Evolutionary conservation across 92 coral and sea anemone genomes (phyloP).

Genomic region (Nematostella vectensis): DNA sequence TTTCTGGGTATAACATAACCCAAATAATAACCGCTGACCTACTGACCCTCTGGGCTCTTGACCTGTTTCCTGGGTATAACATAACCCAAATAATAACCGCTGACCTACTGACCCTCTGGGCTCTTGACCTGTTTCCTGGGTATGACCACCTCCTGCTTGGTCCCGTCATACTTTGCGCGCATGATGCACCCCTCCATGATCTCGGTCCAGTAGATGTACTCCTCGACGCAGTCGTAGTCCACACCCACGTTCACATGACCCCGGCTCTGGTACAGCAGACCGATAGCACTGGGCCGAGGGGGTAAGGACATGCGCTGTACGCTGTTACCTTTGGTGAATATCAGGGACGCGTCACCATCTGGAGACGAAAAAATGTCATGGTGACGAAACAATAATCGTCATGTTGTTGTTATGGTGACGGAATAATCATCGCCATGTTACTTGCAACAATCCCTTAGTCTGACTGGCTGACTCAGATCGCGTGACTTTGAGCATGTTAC

Average conservation of each 20-base stretch:
- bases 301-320: slow-evolving; percentile 97
- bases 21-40: too few relatives aligned
- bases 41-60: too few relatives aligned
- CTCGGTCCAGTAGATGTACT: slow-evolving; percentile 89
- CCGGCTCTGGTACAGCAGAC: slow-evolving; percentile 59
- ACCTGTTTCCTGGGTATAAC: slow-evolving; percentile 45
- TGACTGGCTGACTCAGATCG: too few relatives aligned
- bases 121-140: slow-evolving; percentile 50
- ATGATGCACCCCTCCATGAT: slow-evolving; percentile 66
- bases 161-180: slow-evolving; percentile 83
- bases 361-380: slow-evolving; percentile 5
- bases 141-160: slow-evolving; percentile 53
- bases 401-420: too few relatives aligned
- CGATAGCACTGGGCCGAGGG: slow-evolving; percentile 74
- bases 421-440: too few relatives aligned
- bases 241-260: slow-evolving; percentile 84
- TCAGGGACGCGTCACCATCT: slow-evolving; percentile 91
- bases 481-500: too few relatives aligned
- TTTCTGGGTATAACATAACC: too few relatives aligned
- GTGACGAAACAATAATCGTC: too few relatives aligned
- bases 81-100: too few relatives aligned
- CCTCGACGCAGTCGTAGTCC: slow-evolving; percentile 78
- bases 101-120: slow-evolving; percentile 84
- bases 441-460: too few relatives aligned
- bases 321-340: slow-evolving; percentile 89